phyloP scores from a whole-genome alignment of 1,140 invertebrate species.

The Amphibalanus amphitrite region DNA sequence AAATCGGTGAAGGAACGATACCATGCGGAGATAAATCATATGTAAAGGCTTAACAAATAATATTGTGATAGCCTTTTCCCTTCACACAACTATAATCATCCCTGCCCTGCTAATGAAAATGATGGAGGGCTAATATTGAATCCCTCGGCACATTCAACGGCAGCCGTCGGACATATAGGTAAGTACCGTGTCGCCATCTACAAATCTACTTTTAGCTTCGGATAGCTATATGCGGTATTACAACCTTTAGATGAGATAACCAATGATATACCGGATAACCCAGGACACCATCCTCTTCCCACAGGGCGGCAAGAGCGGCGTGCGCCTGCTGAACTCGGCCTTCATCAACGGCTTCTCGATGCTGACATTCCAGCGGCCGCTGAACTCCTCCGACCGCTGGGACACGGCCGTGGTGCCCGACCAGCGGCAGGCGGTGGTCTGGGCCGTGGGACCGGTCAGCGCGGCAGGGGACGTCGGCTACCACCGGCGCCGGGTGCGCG shows the following conservation, averaged over 20 bases:
- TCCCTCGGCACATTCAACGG: no score
- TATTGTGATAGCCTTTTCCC: no score
- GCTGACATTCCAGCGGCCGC: conserved; percentile 67
- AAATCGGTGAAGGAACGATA: no score
- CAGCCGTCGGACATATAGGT: no score
- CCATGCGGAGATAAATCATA: no score
- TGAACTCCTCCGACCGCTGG: conserved; percentile 45
- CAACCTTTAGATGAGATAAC: not conserved
- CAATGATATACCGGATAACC: no score
- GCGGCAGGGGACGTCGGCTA: conserved; percentile 27
- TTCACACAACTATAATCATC: no score
- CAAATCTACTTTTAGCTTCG: no score
- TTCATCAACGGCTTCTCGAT: conserved; percentile 81
- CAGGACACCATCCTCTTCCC: not conserved
- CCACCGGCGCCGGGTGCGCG: conserved; percentile 22
- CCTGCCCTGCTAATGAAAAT: no score
- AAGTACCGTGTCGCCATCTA: no score
- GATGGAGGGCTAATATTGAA: no score
- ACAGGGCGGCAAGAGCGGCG: conserved; percentile 53
- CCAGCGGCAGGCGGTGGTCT: conserved; percentile 57
- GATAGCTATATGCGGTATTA: not conserved
- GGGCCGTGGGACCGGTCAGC: conserved; percentile 73
- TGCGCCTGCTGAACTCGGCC: conserved; percentile 61
- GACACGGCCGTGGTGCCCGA: conserved; percentile 56
- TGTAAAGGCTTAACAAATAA: no score